phyloP scores from a whole-genome alignment of 2,113 vertebrate genomes.

The Narcine bancroftii region DNA sequence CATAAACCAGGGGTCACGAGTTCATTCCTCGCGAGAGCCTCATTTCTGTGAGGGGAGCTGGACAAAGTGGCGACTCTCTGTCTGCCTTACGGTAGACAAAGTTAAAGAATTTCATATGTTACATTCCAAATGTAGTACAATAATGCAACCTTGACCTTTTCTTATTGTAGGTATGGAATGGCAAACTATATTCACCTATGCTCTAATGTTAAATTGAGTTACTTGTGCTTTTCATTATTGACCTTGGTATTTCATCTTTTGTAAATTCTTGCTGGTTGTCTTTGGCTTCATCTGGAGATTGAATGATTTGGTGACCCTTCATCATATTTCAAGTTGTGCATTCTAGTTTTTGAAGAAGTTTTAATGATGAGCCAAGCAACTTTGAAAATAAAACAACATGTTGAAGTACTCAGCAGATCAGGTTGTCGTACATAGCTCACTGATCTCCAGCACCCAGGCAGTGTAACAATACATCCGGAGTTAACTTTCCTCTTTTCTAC shows the following conservation, averaged over 20 bases:
- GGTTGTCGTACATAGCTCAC: background rate
- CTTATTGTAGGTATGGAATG: background rate
- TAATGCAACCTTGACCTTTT: no score
- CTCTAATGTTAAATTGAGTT: background rate
- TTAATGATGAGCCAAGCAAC: background rate
- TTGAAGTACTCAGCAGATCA: no score
- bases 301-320: background rate
- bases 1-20: no score
- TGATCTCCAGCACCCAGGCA: background rate
- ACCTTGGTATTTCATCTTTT: background rate
- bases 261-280: background rate
- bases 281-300: background rate
- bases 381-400: background rate
- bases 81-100: no score
- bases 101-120: no score
- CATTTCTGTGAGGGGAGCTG: no score
- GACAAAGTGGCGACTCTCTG: no score
- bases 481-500: background rate
- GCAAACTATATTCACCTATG: background rate
- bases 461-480: background rate
- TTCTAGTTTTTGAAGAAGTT: background rate
- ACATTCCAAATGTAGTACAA: no score
- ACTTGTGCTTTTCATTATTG: background rate
- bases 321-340: constrained; percentile 4
- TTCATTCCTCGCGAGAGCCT: no score